Evolutionary conservation across 2,888 invertebrate species (phyloP).

Genomic region (Corythucha ciliata): DNA sequence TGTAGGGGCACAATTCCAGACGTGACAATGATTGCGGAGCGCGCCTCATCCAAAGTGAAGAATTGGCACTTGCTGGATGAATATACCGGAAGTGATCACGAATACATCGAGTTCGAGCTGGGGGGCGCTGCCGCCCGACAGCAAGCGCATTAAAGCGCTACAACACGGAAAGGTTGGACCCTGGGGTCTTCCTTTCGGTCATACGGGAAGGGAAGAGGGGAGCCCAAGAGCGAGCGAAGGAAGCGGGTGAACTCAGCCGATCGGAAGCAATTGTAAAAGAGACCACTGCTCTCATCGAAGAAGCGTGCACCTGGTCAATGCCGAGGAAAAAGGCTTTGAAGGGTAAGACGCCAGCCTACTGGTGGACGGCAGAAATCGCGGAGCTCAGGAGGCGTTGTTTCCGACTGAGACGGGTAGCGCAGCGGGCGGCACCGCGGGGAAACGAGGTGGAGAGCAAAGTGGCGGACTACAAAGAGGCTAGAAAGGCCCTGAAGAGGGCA

Average conservation of each 20-base stretch:
- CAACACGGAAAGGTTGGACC: not conserved
- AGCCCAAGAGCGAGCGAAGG: not conserved
- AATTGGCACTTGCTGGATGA: constrained; percentile 12
- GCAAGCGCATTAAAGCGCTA: not conserved
- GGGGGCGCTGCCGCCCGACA: not conserved
- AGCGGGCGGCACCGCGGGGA: constrained; percentile 18
- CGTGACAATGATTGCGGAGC: constrained; percentile 1
- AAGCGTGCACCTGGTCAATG: constrained; percentile 2
- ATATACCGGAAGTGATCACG: constrained; percentile 29
- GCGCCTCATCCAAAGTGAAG: not conserved
- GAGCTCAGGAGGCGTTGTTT: not conserved
- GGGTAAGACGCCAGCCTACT: not conserved
- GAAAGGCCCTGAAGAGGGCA: not conserved
- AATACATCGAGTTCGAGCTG: constrained; percentile 25
- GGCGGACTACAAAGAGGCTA: constrained; percentile 4
- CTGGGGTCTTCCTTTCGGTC: not conserved
- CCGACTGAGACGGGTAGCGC: constrained; percentile 18
- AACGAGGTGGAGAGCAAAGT: not conserved
- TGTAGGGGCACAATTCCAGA: constrained; percentile 6
- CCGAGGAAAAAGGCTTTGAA: not conserved
- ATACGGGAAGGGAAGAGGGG: not conserved
- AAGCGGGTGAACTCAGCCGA: constrained; percentile 33
- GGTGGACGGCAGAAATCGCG: constrained; percentile 8
- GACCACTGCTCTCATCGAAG: constrained; percentile 20
- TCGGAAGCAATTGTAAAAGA: constrained; percentile 28